Evolutionary conservation across 64 coral and sea anemone species (phyloP).

Genomic region (Montipora foliosa): DNA sequence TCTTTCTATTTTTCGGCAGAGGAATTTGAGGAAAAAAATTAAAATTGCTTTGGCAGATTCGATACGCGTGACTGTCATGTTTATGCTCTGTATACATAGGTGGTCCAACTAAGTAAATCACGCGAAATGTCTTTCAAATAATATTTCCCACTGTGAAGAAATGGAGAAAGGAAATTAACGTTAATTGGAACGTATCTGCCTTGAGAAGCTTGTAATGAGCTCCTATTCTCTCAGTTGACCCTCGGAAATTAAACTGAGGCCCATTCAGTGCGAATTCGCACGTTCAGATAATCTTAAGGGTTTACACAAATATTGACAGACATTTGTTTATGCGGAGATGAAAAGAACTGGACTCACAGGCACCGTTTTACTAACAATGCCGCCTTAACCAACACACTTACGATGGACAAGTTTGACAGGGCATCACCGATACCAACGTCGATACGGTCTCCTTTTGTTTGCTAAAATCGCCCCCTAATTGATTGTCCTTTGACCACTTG

Average conservation of each 20-base stretch:
- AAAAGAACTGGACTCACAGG: background rate
- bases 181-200: background rate
- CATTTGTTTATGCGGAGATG: constrained; percentile 7
- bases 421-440: background rate
- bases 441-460: background rate
- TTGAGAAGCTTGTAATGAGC: background rate
- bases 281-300: background rate
- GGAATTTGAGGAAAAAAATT: background rate
- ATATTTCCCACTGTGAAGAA: constrained; percentile 2
- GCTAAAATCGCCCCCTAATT: background rate
- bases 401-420: background rate
- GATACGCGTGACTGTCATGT: background rate
- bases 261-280: background rate
- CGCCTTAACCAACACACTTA: background rate
- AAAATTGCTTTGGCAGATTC: background rate
- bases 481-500: constrained; percentile 33
- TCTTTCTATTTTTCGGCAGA: background rate
- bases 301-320: background rate
- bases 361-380: background rate
- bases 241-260: background rate
- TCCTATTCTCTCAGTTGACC: background rate
- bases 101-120: background rate
- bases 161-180: background rate
- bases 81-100: background rate
- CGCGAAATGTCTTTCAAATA: background rate